Percentiles rank a stretch among this genome's conserved stretches.
Evolutionary conservation across 2,888 invertebrate species (phyloP).

Genomic region (Drosophila lutescens): DNA sequence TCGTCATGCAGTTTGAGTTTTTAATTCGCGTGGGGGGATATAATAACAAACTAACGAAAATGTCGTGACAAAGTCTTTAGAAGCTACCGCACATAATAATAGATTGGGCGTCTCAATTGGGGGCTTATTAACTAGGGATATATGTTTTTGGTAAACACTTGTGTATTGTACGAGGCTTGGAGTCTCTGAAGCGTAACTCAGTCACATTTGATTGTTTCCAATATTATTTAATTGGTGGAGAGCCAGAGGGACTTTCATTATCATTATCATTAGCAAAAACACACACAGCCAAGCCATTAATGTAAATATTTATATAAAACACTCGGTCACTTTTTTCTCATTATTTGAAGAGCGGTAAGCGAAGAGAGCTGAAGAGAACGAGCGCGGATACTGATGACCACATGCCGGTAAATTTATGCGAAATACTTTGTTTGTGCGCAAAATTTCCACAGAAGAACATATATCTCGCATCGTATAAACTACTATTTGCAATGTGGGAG

Average conservation of each 20-base stretch:
- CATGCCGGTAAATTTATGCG: conserved; percentile 67
- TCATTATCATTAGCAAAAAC: conserved; percentile 36
- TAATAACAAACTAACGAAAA: conserved; percentile 9
- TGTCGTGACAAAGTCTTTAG: conserved; percentile 38
- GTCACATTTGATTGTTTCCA: conserved; percentile 11
- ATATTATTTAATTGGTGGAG: conserved; percentile 21
- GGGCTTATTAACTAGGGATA: conserved; percentile 3
- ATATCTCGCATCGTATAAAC: conserved; percentile 7
- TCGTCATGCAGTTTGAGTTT: conserved; percentile 38
- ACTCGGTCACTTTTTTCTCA: conserved; percentile 17
- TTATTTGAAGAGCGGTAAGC: conserved; percentile 9
- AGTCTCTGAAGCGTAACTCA: conserved; percentile 14
- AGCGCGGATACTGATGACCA: conserved; percentile 54
- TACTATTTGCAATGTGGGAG: conserved; percentile 7
- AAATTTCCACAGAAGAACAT: conserved; percentile 36
- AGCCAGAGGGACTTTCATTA: conserved; percentile 16
- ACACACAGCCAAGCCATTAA: conserved; percentile 37
- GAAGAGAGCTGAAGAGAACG: conserved; percentile 28
- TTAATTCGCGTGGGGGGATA: conserved; percentile 20
- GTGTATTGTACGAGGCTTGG: background rate
- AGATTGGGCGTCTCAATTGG: conserved; percentile 7
- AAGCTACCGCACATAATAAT: conserved; percentile 24
- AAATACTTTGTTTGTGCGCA: conserved; percentile 37
- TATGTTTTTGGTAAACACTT: background rate
- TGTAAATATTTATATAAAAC: conserved; percentile 63